Evolutionary conservation across 2,888 invertebrate species (phyloP).

Genomic region (Neelides folsomi): DNA sequence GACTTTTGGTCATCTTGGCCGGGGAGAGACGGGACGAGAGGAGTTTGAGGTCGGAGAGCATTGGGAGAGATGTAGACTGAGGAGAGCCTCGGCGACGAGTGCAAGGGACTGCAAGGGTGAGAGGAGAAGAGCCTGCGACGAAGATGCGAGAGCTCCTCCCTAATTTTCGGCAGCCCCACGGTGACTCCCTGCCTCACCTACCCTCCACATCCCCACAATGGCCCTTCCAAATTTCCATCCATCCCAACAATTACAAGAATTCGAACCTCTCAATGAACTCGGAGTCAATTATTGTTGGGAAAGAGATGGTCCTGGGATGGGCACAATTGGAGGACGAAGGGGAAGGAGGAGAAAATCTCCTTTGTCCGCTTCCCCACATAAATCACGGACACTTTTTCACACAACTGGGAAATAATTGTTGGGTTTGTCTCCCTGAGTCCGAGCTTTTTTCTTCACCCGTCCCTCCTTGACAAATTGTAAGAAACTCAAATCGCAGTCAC

Average conservation of each 20-base stretch:
- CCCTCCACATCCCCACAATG: too few relatives aligned
- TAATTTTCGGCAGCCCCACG: too few relatives aligned
- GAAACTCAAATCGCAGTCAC: too few relatives aligned
- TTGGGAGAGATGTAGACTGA: not conserved
- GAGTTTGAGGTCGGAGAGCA: not conserved
- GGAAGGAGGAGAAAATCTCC: constrained; percentile 13
- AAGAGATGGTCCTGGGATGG: not conserved
- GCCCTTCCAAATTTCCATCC: too few relatives aligned
- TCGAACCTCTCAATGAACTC: constrained; percentile 14
- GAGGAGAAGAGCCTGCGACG: constrained; percentile 4
- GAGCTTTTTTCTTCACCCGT: too few relatives aligned
- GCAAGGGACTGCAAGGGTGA: not conserved
- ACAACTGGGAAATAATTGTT: constrained; percentile 19
- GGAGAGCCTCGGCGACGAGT: not conserved
- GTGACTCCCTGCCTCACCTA: too few relatives aligned
- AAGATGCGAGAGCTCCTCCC: not conserved
- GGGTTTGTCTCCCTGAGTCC: constrained; percentile 16
- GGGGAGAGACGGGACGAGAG: not conserved
- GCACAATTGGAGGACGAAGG: constrained; percentile 1
- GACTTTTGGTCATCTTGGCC: not conserved
- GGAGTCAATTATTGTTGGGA: constrained; percentile 26
- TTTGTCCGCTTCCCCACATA: constrained; percentile 17
- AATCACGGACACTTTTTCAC: constrained; percentile 19
- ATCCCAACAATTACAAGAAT: constrained; percentile 4
- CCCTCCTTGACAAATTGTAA: too few relatives aligned